These are phyloP conservation scores for human (Homo sapiens) DNA, from an alignment of 2,113 vertebrate genomes.

Conservation along the genomic window GRCh38 chr12:94774001-94774500, in stretches of 20 bases:
- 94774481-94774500: background rate
- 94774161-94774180: background rate
- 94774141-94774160: background rate
- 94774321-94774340: background rate
- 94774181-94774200: background rate
- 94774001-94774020: background rate
- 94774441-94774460: background rate
- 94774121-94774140: background rate
- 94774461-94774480: background rate
- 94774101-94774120: background rate
- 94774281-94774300: background rate
- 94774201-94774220: background rate
- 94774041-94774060: background rate
- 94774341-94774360: background rate
- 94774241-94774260: background rate
- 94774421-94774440: background rate
- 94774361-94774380: background rate
- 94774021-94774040: background rate
- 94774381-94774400: background rate
- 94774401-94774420: background rate
- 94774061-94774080: background rate
- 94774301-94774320: background rate
- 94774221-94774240: background rate
- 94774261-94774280: background rate
- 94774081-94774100: background rate